phyloP scores from a whole-genome alignment of 2,797 vertebrate species.

The Poecilia gillii region DNA sequence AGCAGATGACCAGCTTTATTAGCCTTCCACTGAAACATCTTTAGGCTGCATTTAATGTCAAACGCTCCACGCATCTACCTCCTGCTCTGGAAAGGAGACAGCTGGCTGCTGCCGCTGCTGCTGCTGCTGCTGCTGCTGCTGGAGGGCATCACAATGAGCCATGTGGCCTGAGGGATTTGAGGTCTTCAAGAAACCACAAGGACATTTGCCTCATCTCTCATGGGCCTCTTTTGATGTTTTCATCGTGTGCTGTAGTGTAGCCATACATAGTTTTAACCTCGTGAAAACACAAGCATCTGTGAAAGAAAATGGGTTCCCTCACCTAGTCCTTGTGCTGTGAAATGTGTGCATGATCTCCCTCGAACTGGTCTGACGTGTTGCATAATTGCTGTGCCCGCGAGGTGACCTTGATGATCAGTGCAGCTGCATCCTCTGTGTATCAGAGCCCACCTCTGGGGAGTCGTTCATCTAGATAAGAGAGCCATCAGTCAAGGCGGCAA shows the following conservation, averaged over 20 bases:
- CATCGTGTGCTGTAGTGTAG: conserved; percentile 15
- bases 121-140: conserved; percentile 44
- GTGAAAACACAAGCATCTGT: conserved; percentile 16
- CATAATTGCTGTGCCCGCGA: conserved; percentile 35
- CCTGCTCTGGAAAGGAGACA: conserved; percentile 62
- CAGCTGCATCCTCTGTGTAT: conserved; percentile 46
- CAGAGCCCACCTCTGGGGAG: conserved; percentile 66
- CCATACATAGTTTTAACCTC: conserved; percentile 6
- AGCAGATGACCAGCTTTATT: conserved; percentile 72
- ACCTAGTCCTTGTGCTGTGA: conserved; percentile 15
- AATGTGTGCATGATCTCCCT: conserved; percentile 36
- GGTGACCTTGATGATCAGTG: conserved; percentile 70
- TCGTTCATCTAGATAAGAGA: conserved; percentile 76
- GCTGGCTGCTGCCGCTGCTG: conserved; percentile 51
- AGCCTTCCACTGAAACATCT: conserved; percentile 64
- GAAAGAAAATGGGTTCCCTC: conserved; percentile 21
- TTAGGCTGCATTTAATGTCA: conserved; percentile 74
- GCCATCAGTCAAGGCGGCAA: conserved; percentile 78
- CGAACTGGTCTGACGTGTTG: conserved; percentile 32
- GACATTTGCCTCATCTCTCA: conserved; percentile 49
- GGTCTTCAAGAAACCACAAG: conserved; percentile 54
- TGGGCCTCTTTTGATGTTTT: conserved; percentile 48
- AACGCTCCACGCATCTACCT: conserved; percentile 61
- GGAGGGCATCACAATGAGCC: conserved; percentile 55
- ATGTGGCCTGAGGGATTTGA: conserved; percentile 45